These are phyloP conservation scores for Zaprionus nigranus DNA, from an alignment of 1,140 invertebrate genomes.

Conservation along the genomic window DNA sequence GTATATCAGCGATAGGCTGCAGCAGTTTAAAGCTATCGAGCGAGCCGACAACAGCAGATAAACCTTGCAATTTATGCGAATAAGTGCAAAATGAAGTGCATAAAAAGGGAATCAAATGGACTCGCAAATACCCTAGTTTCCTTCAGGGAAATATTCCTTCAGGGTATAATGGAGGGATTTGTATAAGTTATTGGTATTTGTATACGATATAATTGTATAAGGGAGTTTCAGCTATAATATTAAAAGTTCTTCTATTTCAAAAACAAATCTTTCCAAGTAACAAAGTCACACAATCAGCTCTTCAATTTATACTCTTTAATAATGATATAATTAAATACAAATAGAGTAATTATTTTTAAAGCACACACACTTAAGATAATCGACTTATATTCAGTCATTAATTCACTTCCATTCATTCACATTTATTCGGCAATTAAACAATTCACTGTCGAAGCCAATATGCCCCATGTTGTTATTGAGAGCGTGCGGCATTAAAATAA, in stretches of 20 bases:
- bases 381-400: background rate
- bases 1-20: conserved; percentile 28
- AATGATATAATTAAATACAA: background rate
- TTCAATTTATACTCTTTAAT: background rate
- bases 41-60: conserved; percentile 62
- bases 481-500: conserved; percentile 46
- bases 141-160: no score
- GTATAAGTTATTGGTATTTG: no score
- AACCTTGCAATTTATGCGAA: conserved; percentile 55
- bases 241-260: background rate
- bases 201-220: no score
- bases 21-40: conserved; percentile 64
- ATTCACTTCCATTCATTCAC: background rate
- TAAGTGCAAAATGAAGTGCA: conserved; percentile 7
- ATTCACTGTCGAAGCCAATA: background rate
- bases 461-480: background rate
- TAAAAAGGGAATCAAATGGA: background rate
- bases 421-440: background rate
- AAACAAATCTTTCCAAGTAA: background rate
- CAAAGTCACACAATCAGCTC: background rate
- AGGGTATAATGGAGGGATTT: no score
- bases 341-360: background rate
- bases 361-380: background rate
- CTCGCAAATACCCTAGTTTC: conserved; percentile 1
- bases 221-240: no score